These are phyloP conservation scores for Opisthograptis luteolata DNA, from an alignment of 2,888 invertebrate genomes.

Conservation along the genomic window DNA sequence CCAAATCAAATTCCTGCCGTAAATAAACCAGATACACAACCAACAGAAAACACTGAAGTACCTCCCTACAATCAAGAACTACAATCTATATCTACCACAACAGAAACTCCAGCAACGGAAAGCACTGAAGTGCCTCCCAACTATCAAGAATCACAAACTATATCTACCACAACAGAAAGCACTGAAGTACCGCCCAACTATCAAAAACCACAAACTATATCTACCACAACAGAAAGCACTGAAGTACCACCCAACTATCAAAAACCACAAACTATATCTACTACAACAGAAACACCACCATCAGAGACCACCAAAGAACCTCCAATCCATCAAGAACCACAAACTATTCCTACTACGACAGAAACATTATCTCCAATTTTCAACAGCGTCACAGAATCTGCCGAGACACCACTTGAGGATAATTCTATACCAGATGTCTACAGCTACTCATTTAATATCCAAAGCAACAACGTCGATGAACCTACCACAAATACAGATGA, in stretches of 20 bases:
- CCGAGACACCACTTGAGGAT: background rate
- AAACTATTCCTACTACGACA: constrained; percentile 30
- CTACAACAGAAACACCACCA: constrained; percentile 6
- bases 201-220: too few species aligned
- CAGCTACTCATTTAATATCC: constrained; percentile 2
- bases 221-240: constrained; percentile 8
- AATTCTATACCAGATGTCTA: constrained; percentile 4
- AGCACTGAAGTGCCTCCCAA: too few species aligned
- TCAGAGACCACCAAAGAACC: constrained; percentile 21
- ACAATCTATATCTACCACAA: constrained; percentile 27
- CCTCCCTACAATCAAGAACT: constrained; percentile 29
- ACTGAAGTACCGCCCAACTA: too few species aligned
- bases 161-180: too few species aligned
- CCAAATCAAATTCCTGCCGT: constrained; percentile 7
- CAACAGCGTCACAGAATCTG: constrained; percentile 30
- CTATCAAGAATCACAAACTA: too few species aligned
- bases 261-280: too few species aligned
- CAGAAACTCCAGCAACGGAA: too few species aligned
- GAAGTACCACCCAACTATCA: constrained; percentile 33
- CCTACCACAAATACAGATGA: constrained; percentile 17
- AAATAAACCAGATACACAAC: constrained; percentile 7
- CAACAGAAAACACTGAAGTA: constrained; percentile 13
- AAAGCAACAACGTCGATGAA: background rate
- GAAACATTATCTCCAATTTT: constrained; percentile 41
- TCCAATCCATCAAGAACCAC: constrained; percentile 25